Evolutionary conservation across 2,113 vertebrate species (phyloP).

Genomic region (Crotalus tigris): DNA sequence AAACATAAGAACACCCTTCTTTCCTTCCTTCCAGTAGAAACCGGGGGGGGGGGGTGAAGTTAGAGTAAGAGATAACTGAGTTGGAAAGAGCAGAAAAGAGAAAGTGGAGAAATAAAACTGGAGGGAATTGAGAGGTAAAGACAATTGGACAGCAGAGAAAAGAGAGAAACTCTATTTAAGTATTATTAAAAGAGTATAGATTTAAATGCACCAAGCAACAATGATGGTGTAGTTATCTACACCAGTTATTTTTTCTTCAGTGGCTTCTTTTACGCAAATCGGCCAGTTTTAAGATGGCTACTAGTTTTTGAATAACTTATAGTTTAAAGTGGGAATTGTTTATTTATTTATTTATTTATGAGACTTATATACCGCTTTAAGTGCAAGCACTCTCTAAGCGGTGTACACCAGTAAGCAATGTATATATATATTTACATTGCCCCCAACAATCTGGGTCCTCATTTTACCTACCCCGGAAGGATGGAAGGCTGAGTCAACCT

Average conservation of each 20-base stretch:
- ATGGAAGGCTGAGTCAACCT: too few species aligned
- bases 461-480: too few species aligned
- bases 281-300: neutral
- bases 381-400: too few species aligned
- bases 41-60: neutral
- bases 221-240: neutral
- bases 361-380: too few species aligned
- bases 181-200: neutral
- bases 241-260: neutral
- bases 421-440: too few species aligned
- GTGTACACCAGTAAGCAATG: too few species aligned
- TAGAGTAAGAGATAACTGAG: neutral
- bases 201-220: neutral
- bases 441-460: too few species aligned
- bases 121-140: neutral
- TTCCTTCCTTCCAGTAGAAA: neutral
- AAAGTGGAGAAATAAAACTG: neutral
- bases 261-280: neutral
- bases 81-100: neutral
- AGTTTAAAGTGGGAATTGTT: too few species aligned
- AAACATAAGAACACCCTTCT: neutral
- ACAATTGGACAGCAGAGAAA: neutral
- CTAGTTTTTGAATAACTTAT: neutral
- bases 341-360: too few species aligned
- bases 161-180: neutral